Base-by-base conservation (phyloP, 2,888 invertebrate species). In the Ennomos fuscantarius region DNA sequence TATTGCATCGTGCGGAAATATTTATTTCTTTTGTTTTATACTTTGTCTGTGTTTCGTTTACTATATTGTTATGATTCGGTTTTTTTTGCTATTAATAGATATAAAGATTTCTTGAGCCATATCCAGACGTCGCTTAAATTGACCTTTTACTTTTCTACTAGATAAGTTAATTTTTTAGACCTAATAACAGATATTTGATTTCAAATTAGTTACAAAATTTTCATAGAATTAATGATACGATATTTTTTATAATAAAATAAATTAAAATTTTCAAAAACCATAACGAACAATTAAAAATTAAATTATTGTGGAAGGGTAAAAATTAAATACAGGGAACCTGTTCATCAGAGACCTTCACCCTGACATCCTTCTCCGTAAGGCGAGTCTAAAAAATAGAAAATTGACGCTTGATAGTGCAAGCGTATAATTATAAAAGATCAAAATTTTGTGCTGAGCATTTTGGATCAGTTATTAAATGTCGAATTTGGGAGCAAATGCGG, bases 381-480 rank as follows among this genome's bases (percentile, higher is more conserved):
- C 84, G 85, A 79, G 64, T 51, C 46, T 67, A 75, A 75, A 83
- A 86, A 86, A 81, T 81, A 69, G 69, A 76, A 80, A 81, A 84
- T 83, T 79, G 78, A 80, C 77, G 81, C 79, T 78, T 74, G 66
- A 74, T 79, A 76, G 63, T 69, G 60, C 78, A 78, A 80, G 80
- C 81, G 76, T 91, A 90, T 91, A 91, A 92, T 92, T 92, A 91
- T 87, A 84, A 82, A 81, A 79, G 84, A 89, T 88, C 87, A 87
- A 86, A 79, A 55, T 49, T 78, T 74, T 79, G 79, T 76, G 72
- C 72, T 76, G 77, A 78, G 72, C 76, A 74, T 82, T 83, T 82
- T 78, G 69, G 79, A 70, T 66, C 79, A 73, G 82, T 87, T 87
- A 91, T 91, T 89, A 91, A 89, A 86, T 81, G 62, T 63, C 63